Base-by-base conservation (phyloP, 2,888 invertebrate genomes). In the Acanthosepion pharaonis region DNA sequence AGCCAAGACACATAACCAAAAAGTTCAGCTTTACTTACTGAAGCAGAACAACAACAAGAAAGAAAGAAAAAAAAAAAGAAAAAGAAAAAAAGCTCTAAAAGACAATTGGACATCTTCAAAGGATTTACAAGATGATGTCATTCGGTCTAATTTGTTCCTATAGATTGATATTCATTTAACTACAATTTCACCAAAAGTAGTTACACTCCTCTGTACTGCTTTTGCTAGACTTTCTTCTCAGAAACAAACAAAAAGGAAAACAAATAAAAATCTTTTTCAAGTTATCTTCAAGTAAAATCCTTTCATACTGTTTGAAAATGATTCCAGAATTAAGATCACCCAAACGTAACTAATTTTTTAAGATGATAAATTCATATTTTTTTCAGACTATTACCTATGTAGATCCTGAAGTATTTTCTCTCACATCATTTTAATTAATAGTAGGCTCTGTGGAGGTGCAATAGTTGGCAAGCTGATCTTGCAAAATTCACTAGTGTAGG, bases 21-120 rank as follows among this genome's bases (percentile, higher is more conserved):
- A 78, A 33, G 78, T 78, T 78, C 78, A n/a, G 78, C 78, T 78
- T n/a, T 78, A 78, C 78, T 78, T 78, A 78, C 78, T n/a, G n/a
- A 78, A 78, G 78, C 78, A n/a, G 78, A 78, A 78, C 78, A n/a
- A 28, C 5, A 64, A 64, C 23, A 64, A 25, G 8, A 25, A 25
- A 64, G 25, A 28, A 25, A 64, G 25, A 64, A 64, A 64, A 25
- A 25, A 28, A 78, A 8, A 78, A 8, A n/a, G 25, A 11, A 78
- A 78, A 15, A 11, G n/a, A 78, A 78, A 78, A 18, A 78, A 33
- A 78, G 33, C n/a, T n/a, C 33, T n/a, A 9, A 78, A 78, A 78
- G 15, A 78, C 78, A 78, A 78, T 3, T 0, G n/a, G n/a, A 78
- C 78, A 78, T 78, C n/a, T n/a, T 78, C 18, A n/a, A 33, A 78